A percentile compares a stretch with the other conserved stretches of the same genome.
Conservation (phyloP, 2,113 vertebrate species). For the Cryptoleucopteryx plumbea region DNA sequence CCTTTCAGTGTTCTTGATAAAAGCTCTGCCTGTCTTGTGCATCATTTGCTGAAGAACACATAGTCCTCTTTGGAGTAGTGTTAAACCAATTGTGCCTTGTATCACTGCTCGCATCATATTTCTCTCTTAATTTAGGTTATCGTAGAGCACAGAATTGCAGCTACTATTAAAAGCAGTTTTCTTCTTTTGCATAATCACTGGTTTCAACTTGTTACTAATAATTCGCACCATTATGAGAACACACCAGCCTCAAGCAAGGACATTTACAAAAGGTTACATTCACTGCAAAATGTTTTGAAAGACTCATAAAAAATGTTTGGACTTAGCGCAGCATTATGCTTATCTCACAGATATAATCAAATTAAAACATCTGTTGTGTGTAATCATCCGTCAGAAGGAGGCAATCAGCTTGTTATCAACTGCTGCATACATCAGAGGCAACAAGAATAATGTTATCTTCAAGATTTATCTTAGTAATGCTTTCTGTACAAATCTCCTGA, state of each 20-base stretch:
- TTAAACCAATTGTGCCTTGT: neutral
- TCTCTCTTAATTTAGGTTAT: neutral
- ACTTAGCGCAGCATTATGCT: conserved; percentile 32
- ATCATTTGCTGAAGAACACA: neutral
- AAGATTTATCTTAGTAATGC: conserved; percentile 7
- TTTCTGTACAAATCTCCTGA: conserved; percentile 23
- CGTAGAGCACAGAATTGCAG: neutral
- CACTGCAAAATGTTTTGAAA: conserved; percentile 20
- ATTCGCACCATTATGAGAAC: conserved; percentile 45
- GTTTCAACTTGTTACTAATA: conserved; percentile 45
- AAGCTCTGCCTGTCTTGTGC: neutral
- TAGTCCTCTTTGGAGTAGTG: neutral
- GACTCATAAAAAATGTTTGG: conserved; percentile 21
- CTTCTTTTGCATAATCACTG: conserved; percentile 13
- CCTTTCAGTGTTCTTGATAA: neutral
- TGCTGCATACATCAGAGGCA: conserved; percentile 30
- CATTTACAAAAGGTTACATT: conserved; percentile 57
- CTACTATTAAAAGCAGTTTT: neutral
- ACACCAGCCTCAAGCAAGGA: neutral
- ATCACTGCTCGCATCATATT: neutral
- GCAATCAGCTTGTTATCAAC: conserved; percentile 21
- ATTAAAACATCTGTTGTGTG: conserved; percentile 44
- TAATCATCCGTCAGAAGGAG: conserved; percentile 7
- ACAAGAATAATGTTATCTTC: conserved; percentile 29
- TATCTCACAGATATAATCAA: conserved; percentile 58